A percentile compares a stretch with the other conserved stretches of the same genome.
Conservation (phyloP, 2,797 vertebrate genomes). For the Gymnopithys bicolor region DNA sequence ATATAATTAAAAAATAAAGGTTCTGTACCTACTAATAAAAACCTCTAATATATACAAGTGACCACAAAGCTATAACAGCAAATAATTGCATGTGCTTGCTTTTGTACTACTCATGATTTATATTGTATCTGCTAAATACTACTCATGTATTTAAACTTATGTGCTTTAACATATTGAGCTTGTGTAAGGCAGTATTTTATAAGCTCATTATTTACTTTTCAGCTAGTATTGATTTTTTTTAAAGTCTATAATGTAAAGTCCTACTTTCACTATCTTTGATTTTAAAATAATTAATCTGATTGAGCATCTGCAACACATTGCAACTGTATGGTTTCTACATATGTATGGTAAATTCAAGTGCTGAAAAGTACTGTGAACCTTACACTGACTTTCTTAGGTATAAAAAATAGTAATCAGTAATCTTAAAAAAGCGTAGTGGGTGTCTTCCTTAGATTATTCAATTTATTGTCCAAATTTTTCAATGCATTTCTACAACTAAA, state of each 20-base stretch:
- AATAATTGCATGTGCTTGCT: background rate
- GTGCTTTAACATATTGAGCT: background rate
- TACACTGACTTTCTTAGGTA: background rate
- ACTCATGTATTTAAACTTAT: background rate
- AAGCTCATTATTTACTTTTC: background rate
- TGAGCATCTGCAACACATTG: background rate
- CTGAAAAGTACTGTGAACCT: background rate
- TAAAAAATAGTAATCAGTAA: background rate
- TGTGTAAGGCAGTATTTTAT: background rate
- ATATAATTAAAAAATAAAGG: background rate
- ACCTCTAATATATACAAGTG: background rate
- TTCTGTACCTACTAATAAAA: background rate
- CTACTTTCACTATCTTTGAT: background rate
- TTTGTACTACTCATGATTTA: background rate
- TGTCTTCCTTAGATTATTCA: background rate
- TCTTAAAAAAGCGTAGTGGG: background rate
- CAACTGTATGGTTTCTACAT: background rate
- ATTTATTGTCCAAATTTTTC: background rate
- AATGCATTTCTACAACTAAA: background rate
- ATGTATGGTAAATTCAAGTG: background rate
- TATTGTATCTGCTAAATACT: background rate
- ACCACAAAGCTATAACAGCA: background rate
- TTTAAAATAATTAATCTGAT: background rate
- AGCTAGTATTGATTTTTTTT: background rate
- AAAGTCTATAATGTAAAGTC: background rate